These are phyloP conservation scores for Philaenus spumarius DNA, from an alignment of 1,140 invertebrate species.

Conservation along the genomic window DNA sequence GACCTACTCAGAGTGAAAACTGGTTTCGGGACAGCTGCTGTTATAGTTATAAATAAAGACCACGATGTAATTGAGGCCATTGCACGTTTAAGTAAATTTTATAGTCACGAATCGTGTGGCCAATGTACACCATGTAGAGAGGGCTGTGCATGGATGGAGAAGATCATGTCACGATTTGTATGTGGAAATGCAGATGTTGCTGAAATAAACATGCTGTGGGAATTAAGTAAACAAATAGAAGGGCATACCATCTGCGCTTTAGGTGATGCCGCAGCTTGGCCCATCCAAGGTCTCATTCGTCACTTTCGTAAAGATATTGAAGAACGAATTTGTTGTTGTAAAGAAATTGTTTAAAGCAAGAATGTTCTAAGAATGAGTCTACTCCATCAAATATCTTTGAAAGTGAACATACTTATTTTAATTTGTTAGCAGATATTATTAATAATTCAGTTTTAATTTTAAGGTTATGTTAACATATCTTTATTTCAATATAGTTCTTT, in stretches of 20 bases:
- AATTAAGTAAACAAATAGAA: conserved; percentile 67
- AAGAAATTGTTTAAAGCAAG: no score
- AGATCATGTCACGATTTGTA: conserved; percentile 40
- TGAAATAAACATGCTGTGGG: conserved; percentile 67
- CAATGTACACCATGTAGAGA: conserved; percentile 76
- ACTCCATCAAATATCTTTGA: no score
- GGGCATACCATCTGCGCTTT: conserved; percentile 70
- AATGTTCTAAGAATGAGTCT: no score
- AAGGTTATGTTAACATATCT: no score
- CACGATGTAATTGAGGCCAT: conserved; percentile 62
- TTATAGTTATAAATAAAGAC: conserved; percentile 69
- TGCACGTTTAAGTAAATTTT: conserved; percentile 60
- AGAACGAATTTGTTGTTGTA: no score
- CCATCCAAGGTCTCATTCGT: conserved; percentile 63
- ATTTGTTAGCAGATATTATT: no score
- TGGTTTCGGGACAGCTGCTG: conserved; percentile 59
- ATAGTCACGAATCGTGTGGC: conserved; percentile 74
- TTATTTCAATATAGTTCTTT: no score
- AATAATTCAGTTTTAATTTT: no score
- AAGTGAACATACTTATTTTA: no score
- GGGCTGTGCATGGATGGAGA: conserved; percentile 55
- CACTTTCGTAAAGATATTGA: conserved; percentile 56
- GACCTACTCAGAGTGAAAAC: conserved; percentile 51
- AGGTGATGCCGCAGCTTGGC: conserved; percentile 68
- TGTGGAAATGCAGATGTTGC: conserved; percentile 53